phyloP scores from a whole-genome alignment of 2,888 invertebrate genomes.

The Macaria liturata region DNA sequence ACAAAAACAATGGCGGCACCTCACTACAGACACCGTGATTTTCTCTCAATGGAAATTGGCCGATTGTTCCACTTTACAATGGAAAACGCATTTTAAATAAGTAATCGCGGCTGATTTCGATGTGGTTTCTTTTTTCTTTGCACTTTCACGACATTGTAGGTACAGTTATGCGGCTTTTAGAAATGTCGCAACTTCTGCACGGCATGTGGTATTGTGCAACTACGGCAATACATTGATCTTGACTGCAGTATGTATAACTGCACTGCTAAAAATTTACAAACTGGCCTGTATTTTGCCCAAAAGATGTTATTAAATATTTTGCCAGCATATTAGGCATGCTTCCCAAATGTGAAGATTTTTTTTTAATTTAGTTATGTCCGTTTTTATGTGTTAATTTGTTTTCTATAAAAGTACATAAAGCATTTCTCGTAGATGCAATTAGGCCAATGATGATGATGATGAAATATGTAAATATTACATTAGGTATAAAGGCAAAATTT shows the following conservation, averaged over 20 bases:
- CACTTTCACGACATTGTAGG: slow-evolving; percentile 31
- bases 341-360: no score
- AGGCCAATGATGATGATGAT: no score
- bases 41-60: slow-evolving; percentile 35
- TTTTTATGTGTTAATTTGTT: no score
- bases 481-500: no score
- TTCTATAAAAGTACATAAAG: no score
- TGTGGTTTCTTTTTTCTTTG: slow-evolving; percentile 31
- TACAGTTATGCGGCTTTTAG: slow-evolving; percentile 1
- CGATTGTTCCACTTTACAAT: slow-evolving; percentile 50
- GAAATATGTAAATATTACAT: no score
- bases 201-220: not conserved
- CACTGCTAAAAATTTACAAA: not conserved
- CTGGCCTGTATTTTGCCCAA: not conserved
- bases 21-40: slow-evolving; percentile 17
- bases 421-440: no score
- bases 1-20: slow-evolving; percentile 17
- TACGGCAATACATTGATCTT: no score
- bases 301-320: no score
- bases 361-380: no score
- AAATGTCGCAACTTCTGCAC: slow-evolving; percentile 6
- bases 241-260: no score
- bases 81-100: slow-evolving; percentile 40
- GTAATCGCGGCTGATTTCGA: slow-evolving; percentile 28
- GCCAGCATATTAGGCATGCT: no score